Percentiles rank a stretch among this genome's conserved stretches.
Conservation (phyloP, 2,113 vertebrate species). For the Chinchilla lanigera region DNA sequence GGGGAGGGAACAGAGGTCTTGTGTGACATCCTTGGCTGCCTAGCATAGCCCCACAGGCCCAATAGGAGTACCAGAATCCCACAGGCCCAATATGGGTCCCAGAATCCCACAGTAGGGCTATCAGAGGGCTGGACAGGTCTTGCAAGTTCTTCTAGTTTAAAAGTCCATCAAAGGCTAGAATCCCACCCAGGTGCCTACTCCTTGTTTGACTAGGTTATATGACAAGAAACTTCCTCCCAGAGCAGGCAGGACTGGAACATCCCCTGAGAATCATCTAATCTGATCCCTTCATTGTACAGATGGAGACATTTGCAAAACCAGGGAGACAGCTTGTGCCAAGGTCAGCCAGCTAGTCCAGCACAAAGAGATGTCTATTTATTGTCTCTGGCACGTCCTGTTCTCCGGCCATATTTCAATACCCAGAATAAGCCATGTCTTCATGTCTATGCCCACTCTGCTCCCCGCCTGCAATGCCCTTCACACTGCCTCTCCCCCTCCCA, state of each 20-base stretch:
- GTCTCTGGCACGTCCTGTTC: not conserved
- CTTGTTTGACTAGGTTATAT: no score
- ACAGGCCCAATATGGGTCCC: no score
- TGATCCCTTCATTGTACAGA: not conserved
- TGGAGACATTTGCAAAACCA: conserved; percentile 20
- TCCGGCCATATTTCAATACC: not conserved
- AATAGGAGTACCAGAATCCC: no score
- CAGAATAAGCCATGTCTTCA: not conserved
- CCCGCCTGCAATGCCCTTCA: not conserved
- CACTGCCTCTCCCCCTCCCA: not conserved
- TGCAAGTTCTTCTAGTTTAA: not conserved
- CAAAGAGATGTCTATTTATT: not conserved
- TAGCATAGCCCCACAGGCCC: not conserved
- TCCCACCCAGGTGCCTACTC: not conserved
- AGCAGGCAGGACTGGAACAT: not conserved
- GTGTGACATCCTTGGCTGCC: not conserved
- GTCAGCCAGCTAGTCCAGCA: conserved; percentile 25
- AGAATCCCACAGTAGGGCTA: not conserved
- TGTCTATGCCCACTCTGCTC: not conserved
- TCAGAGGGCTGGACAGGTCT: not conserved
- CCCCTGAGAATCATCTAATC: not conserved
- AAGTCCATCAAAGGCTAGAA: not conserved
- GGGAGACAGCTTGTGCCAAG: conserved; percentile 56
- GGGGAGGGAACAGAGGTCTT: conserved; percentile 16
- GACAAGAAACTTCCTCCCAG: not conserved